These are phyloP conservation scores for Margarornis squamiger DNA, from an alignment of 2,797 vertebrate species.

Conservation along the genomic window DNA sequence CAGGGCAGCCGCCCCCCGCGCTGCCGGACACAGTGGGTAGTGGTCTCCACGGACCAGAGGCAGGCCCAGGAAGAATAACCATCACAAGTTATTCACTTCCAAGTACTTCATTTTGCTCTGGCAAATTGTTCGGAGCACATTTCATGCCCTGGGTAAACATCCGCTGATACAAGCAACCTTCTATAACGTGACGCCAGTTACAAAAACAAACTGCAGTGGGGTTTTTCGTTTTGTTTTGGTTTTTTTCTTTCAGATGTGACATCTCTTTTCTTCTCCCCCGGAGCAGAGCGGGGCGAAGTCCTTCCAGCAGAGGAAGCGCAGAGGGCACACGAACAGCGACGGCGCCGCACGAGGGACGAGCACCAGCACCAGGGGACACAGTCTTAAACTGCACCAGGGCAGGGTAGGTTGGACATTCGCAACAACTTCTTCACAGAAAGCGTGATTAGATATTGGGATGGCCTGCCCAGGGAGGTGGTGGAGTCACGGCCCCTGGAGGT, in stretches of 20 bases:
- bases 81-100: background rate
- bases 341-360: background rate
- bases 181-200: rapidly evolving
- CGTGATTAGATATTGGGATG: background rate
- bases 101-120: background rate
- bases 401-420: background rate
- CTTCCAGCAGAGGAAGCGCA: too few species aligned
- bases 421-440: background rate
- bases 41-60: background rate
- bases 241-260: background rate
- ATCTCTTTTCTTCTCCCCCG: too few species aligned
- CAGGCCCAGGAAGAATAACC: background rate
- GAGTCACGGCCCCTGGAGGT: background rate
- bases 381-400: too few species aligned
- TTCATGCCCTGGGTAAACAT: background rate
- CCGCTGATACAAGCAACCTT: background rate
- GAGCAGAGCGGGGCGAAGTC: too few species aligned
- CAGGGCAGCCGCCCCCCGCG: rapidly evolving
- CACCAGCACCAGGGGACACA: rapidly evolving
- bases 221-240: background rate
- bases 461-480: background rate
- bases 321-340: too few species aligned
- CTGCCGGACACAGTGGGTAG: rapidly evolving
- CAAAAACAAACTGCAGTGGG: rapidly evolving
- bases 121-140: rapidly evolving